These are phyloP conservation scores for Eilema griseolum DNA, from an alignment of 2,888 invertebrate species.

Conservation along the genomic window DNA sequence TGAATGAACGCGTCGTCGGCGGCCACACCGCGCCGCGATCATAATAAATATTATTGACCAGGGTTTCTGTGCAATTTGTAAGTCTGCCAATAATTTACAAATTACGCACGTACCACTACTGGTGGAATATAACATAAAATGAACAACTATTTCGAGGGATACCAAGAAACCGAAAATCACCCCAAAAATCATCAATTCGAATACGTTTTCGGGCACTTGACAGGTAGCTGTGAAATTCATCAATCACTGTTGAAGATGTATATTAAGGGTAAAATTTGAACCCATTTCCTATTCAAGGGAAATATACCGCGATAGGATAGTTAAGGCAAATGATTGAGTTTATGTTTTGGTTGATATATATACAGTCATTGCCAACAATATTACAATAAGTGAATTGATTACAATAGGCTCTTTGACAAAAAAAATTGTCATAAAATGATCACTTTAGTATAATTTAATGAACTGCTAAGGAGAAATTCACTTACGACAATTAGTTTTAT, in stretches of 20 bases:
- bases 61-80: background rate
- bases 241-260: background rate
- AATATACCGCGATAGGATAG: background rate
- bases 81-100: no score
- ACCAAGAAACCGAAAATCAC: background rate
- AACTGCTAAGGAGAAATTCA: no score
- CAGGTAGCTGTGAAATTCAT: background rate
- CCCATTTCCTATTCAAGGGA: background rate
- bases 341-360: background rate
- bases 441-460: no score
- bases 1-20: no score
- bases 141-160: background rate
- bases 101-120: no score
- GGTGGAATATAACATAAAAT: background rate
- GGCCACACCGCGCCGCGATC: no score
- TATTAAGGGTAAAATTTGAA: background rate
- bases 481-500: no score
- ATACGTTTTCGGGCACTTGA: background rate
- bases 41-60: background rate
- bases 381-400: background rate
- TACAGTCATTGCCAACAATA: background rate
- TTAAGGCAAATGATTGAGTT: background rate
- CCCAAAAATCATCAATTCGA: background rate
- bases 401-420: no score
- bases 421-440: no score